These are phyloP conservation scores for Lepisosteus osseus DNA, from an alignment of 2,113 vertebrate species.

Conservation along the genomic window DNA sequence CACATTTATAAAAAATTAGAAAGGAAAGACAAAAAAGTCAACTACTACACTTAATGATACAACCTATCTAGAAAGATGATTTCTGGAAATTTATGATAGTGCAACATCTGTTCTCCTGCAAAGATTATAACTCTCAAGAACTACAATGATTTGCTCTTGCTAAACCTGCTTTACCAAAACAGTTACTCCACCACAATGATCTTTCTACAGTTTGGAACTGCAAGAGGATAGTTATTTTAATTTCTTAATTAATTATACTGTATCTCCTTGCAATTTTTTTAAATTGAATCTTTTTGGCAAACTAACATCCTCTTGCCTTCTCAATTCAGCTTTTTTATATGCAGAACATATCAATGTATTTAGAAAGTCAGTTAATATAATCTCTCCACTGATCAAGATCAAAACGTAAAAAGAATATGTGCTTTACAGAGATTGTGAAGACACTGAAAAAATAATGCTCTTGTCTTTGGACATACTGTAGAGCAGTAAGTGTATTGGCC, in stretches of 20 bases:
- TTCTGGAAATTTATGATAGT: constrained; percentile 19
- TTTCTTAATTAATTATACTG: too few species aligned
- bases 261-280: too few species aligned
- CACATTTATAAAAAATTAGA: neutral
- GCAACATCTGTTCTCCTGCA: constrained; percentile 24
- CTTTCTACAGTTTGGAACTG: neutral
- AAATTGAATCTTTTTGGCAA: neutral
- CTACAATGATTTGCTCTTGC: constrained; percentile 19
- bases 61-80: neutral
- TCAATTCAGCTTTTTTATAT: too few species aligned
- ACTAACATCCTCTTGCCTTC: too few species aligned
- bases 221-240: neutral
- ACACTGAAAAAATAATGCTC: neutral
- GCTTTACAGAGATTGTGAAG: too few species aligned
- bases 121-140: constrained; percentile 16
- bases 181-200: neutral
- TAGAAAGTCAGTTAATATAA: too few species aligned
- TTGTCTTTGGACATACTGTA: too few species aligned
- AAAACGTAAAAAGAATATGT: too few species aligned
- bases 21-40: constrained; percentile 8
- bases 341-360: too few species aligned
- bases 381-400: too few species aligned
- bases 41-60: constrained; percentile 1
- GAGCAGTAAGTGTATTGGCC: neutral
- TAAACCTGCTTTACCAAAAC: neutral